Evolutionary conservation across 2,888 invertebrate species (phyloP).

Genomic region (Eilema griseolum): DNA sequence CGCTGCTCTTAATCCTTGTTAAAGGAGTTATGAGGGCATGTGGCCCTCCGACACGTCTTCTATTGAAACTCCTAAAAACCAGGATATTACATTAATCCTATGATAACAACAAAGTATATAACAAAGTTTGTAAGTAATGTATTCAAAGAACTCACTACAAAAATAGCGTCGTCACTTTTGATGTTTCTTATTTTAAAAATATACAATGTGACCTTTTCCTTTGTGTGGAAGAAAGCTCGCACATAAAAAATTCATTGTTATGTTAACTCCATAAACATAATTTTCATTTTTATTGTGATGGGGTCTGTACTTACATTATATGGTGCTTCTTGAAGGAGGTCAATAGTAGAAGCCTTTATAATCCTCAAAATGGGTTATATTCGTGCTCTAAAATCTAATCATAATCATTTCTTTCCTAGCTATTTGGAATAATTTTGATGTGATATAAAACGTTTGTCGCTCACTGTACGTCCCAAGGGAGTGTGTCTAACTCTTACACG

Average conservation of each 20-base stretch:
- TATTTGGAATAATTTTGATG: not conserved
- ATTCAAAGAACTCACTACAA: not conserved
- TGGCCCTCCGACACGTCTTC: no score
- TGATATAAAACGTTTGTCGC: no score
- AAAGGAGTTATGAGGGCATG: no score
- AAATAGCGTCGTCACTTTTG: not conserved
- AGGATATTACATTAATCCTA: no score
- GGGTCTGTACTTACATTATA: not conserved
- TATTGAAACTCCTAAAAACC: no score
- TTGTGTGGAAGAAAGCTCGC: not conserved
- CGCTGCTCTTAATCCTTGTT: no score
- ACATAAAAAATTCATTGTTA: slow-evolving; percentile 2
- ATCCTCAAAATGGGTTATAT: not conserved
- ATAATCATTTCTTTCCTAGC: not conserved
- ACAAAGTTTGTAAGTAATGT: not conserved
- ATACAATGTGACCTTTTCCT: not conserved
- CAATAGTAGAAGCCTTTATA: not conserved
- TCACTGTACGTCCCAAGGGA: no score
- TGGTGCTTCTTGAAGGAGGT: not conserved
- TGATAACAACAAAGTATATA: not conserved
- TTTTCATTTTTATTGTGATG: slow-evolving; percentile 1
- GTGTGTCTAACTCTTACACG: no score
- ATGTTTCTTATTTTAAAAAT: not conserved
- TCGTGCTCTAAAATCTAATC: not conserved
- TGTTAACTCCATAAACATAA: not conserved